Evolutionary conservation across 2,888 invertebrate species (phyloP).

Genomic region (Pristionchus mayeri): DNA sequence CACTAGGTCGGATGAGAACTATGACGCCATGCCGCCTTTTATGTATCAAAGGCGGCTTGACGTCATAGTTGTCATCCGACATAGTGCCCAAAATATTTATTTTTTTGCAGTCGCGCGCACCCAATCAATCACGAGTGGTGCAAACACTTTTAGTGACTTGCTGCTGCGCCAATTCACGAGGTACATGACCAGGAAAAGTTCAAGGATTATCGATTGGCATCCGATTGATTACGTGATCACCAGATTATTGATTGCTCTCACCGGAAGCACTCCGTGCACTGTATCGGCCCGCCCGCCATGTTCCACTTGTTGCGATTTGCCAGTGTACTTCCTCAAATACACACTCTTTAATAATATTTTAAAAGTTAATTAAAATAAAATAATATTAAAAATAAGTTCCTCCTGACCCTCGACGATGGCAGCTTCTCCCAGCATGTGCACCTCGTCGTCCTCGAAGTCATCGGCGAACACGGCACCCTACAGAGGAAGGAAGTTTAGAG

Average conservation of each 20-base stretch:
- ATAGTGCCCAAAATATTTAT: too few relatives aligned
- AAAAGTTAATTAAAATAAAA: too few relatives aligned
- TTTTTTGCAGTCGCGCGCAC: too few relatives aligned
- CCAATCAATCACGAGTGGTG: too few relatives aligned
- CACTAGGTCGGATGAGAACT: too few relatives aligned
- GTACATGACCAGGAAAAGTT: neutral
- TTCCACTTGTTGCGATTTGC: constrained; percentile 56
- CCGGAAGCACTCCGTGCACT: constrained; percentile 69
- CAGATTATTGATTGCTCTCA: constrained; percentile 28
- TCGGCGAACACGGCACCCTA: constrained; percentile 65
- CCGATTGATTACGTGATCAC: too few relatives aligned
- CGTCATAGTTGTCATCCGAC: too few relatives aligned
- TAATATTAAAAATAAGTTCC: neutral
- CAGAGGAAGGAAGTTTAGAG: neutral
- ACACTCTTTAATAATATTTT: too few relatives aligned
- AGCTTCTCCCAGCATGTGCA: constrained; percentile 49
- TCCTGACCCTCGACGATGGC: neutral
- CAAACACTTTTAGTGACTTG: too few relatives aligned
- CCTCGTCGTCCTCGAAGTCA: constrained; percentile 63
- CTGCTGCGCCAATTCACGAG: neutral
- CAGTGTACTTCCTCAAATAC: neutral
- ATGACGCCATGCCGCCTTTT: too few relatives aligned
- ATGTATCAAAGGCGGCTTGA: too few relatives aligned
- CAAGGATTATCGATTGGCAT: too few relatives aligned
- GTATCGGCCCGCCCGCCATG: constrained; percentile 55